Conservation (phyloP, 2,888 invertebrate species). For the Drosophila barbarae region DNA sequence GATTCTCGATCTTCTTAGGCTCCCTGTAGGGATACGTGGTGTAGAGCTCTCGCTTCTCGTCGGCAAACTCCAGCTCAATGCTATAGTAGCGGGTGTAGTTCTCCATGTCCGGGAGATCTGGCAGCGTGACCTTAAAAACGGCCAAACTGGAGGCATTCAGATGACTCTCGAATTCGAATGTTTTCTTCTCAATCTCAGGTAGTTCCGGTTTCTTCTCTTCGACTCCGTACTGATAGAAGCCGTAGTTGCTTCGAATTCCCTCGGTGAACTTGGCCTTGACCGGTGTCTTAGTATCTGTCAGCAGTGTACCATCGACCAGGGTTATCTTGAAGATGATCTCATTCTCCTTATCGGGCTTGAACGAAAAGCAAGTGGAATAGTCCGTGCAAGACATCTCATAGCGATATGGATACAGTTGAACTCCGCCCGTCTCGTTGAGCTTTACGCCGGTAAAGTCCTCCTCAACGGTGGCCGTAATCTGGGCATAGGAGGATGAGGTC, state of each 20-base stretch:
- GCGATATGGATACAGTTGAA: conserved; percentile 88
- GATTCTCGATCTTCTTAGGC: conserved; percentile 55
- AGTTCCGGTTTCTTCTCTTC: conserved; percentile 39
- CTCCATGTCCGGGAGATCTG: conserved; percentile 78
- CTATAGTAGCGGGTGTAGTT: conserved; percentile 59
- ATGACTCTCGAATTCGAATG: conserved; percentile 69
- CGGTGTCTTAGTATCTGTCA: conserved; percentile 82
- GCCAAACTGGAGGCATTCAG: conserved; percentile 85
- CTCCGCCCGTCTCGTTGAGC: conserved; percentile 88
- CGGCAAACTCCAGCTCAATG: conserved; percentile 61
- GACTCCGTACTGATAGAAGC: conserved; percentile 36
- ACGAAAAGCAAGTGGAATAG: conserved; percentile 88
- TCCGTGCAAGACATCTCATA: conserved; percentile 87
- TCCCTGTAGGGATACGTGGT: conserved; percentile 68
- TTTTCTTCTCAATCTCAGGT: conserved; percentile 78
- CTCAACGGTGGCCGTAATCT: conserved; percentile 91
- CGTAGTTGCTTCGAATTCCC: conserved; percentile 48
- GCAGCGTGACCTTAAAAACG: conserved; percentile 83
- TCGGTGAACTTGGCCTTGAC: conserved; percentile 79
- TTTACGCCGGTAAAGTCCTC: conserved; percentile 91
- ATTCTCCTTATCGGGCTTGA: conserved; percentile 93
- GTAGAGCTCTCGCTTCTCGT: conserved; percentile 59
- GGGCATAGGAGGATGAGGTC: conserved; percentile 46
- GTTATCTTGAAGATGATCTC: conserved; percentile 88
- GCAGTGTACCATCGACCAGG: conserved; percentile 85